These are phyloP conservation scores for Gasteruption jaculator DNA, from an alignment of 2,888 invertebrate genomes.

Conservation along the genomic window DNA sequence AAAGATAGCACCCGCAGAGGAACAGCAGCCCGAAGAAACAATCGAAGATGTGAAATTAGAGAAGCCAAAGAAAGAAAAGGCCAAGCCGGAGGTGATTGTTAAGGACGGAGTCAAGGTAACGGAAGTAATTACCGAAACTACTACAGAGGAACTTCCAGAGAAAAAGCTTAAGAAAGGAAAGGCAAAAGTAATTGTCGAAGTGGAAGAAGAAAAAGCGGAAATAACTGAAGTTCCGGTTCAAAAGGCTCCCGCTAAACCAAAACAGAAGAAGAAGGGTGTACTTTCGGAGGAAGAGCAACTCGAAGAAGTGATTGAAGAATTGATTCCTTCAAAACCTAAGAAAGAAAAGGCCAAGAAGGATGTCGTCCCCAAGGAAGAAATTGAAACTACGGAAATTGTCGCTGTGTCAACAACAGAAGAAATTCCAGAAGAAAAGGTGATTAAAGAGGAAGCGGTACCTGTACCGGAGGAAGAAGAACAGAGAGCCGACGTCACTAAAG, in stretches of 20 bases:
- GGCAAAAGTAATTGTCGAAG: constrained; percentile 17
- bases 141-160: constrained; percentile 25
- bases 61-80: constrained; percentile 21
- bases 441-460: constrained; percentile 24
- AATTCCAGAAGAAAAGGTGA: constrained; percentile 23
- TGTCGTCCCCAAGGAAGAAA: constrained; percentile 23
- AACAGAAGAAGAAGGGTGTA: constrained; percentile 27
- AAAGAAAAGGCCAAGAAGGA: constrained; percentile 30
- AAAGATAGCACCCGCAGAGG: constrained; percentile 25
- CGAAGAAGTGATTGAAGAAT: constrained; percentile 36
- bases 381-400: constrained; percentile 28
- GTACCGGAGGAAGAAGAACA: constrained; percentile 12
- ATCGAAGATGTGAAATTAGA: constrained; percentile 28
- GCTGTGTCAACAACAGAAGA: constrained; percentile 25
- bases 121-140: constrained; percentile 25
- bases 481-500: constrained; percentile 17
- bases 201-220: constrained; percentile 15
- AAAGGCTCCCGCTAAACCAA: constrained; percentile 32
- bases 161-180: constrained; percentile 22
- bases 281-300: constrained; percentile 25
- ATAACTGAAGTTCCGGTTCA: constrained; percentile 14
- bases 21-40: constrained; percentile 29
- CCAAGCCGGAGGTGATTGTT: constrained; percentile 22
- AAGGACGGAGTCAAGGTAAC: constrained; percentile 27
- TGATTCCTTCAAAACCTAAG: constrained; percentile 36